Conservation (phyloP, 2,113 vertebrate genomes). For the Jacana jacana region DNA sequence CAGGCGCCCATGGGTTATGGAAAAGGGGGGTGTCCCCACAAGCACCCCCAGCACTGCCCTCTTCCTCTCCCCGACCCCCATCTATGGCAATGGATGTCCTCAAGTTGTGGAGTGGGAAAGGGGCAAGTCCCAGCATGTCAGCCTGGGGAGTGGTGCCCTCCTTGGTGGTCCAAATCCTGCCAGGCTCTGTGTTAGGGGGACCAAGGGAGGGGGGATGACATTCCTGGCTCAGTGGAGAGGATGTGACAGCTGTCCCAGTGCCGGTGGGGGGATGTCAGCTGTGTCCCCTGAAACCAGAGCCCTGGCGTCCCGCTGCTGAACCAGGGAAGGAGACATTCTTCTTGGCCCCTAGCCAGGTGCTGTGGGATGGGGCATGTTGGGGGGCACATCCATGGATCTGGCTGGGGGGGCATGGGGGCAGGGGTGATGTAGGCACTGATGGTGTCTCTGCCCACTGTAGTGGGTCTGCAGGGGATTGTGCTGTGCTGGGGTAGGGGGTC, state of each 20-base stretch:
- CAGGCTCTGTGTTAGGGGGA: no score
- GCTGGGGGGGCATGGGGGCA: background rate
- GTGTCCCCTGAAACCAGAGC: background rate
- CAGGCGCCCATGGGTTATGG: accelerated
- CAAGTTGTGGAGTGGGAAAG: background rate
- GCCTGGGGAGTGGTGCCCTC: background rate
- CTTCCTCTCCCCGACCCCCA: background rate
- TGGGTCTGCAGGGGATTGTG: background rate
- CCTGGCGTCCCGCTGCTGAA: background rate
- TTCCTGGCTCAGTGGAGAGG: background rate
- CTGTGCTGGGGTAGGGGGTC: accelerated
- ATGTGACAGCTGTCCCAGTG: conserved; percentile 25
- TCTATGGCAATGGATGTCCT: background rate
- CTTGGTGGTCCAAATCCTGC: background rate
- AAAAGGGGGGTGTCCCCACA: background rate
- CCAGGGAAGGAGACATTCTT: background rate
- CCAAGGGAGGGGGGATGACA: accelerated
- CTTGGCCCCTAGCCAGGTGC: accelerated
- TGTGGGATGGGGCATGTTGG: accelerated
- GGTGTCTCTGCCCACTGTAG: background rate
- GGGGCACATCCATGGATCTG: background rate
- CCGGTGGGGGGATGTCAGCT: background rate
- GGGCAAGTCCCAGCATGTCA: background rate
- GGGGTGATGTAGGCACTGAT: background rate
- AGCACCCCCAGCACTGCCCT: background rate